Conservation (phyloP, 2,797 vertebrate genomes). For the Australoheros facetus region DNA sequence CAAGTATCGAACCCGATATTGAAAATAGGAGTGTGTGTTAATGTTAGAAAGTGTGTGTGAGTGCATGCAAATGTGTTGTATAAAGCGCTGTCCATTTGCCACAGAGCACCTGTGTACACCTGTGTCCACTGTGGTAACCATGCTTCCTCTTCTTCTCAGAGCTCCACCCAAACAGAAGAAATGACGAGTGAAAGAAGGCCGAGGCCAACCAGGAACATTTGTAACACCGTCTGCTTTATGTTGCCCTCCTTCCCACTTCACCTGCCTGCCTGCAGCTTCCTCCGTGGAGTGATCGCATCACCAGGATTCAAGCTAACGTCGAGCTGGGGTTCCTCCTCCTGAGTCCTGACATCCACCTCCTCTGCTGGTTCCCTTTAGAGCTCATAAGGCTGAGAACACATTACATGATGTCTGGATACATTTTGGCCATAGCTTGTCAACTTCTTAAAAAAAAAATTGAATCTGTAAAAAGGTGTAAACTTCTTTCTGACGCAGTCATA, state of each 20-base stretch:
- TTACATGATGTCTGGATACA: not conserved
- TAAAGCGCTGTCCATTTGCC: too few species aligned
- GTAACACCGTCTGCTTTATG: not conserved
- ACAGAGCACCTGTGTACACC: not conserved
- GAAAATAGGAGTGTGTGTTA: too few species aligned
- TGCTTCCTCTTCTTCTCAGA: constrained; percentile 63
- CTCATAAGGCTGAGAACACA: not conserved
- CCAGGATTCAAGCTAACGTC: not conserved
- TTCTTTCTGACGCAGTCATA: not conserved
- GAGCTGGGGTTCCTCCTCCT: not conserved
- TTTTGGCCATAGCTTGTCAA: not conserved
- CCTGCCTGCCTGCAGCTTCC: not conserved
- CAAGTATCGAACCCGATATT: too few species aligned
- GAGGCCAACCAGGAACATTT: not conserved
- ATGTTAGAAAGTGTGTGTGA: too few species aligned
- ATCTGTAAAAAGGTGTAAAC: not conserved
- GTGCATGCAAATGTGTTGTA: too few species aligned
- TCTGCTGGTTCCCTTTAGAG: not conserved
- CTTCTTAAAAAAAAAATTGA: too few species aligned
- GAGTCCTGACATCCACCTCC: not conserved
- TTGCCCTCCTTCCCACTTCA: not conserved
- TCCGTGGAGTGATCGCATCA: not conserved
- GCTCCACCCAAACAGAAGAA: constrained; percentile 88
- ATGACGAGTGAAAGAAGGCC: constrained; percentile 54
- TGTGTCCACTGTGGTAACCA: fast-evolving